These are phyloP conservation scores for Liposcelis brunnea DNA, from an alignment of 2,888 invertebrate species.

Conservation along the genomic window DNA sequence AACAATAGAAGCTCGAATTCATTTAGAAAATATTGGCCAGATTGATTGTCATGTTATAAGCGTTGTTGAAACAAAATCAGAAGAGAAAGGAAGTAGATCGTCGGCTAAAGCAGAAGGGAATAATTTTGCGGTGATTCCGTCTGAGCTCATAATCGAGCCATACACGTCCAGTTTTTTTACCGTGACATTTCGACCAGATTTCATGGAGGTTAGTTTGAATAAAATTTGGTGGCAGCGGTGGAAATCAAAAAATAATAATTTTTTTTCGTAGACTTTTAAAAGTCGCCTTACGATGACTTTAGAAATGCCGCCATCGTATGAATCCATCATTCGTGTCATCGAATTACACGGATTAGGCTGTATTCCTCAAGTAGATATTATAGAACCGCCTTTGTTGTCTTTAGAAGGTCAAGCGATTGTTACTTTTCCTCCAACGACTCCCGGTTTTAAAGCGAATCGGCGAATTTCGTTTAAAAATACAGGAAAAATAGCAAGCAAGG, in stretches of 20 bases:
- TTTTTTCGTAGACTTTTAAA: conserved; percentile 20
- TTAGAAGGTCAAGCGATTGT: conserved; percentile 19
- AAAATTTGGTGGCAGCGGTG: conserved; percentile 22
- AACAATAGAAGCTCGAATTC: conserved; percentile 22
- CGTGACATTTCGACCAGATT: conserved; percentile 16
- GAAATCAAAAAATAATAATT: conserved; percentile 18
- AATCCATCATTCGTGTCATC: conserved; percentile 19
- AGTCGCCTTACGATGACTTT: conserved; percentile 20
- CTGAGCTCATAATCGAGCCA: no score
- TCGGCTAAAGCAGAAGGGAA: no score
- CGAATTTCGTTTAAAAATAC: conserved; percentile 25
- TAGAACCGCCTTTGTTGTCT: conserved; percentile 21
- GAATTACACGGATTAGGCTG: conserved; percentile 27
- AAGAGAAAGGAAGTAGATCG: no score
- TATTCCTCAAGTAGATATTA: conserved; percentile 27
- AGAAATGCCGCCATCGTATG: conserved; percentile 18
- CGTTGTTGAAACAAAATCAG: conserved; percentile 16
- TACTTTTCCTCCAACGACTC: conserved; percentile 24
- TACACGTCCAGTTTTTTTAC: no score
- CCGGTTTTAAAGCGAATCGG: conserved; percentile 18
- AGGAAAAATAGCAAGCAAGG: conserved; percentile 25
- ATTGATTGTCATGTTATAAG: conserved; percentile 21
- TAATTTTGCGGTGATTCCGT: no score
- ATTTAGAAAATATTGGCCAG: conserved; percentile 25
- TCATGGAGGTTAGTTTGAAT: conserved; percentile 16